A percentile compares a stretch with the other conserved stretches of the same genome.
These are phyloP conservation scores for Ptilorrhoa leucosticta DNA, from an alignment of 2,113 vertebrate genomes.

Conservation along the genomic window DNA sequence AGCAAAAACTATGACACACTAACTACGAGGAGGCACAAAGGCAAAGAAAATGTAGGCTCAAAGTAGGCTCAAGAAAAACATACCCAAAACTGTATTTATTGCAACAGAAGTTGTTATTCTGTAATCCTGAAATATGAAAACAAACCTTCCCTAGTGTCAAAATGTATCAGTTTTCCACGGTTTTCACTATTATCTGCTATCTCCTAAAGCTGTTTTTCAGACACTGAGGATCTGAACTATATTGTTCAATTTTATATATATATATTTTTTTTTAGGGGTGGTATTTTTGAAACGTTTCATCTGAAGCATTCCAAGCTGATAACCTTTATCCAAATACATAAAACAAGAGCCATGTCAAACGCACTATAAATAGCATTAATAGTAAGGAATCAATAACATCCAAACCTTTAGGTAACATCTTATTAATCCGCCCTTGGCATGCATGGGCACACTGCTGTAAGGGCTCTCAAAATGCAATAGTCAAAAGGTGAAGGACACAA, in stretches of 20 bases:
- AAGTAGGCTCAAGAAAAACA: neutral
- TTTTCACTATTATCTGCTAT: neutral
- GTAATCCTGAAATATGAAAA: constrained; percentile 24
- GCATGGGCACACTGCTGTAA: neutral
- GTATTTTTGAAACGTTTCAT: neutral
- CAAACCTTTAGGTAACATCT: constrained; percentile 48
- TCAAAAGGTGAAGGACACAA: constrained; percentile 38
- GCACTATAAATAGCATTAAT: constrained; percentile 35
- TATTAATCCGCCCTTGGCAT: constrained; percentile 19
- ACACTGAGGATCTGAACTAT: neutral
- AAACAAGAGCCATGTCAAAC: neutral
- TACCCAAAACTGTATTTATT: neutral
- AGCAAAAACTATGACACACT: constrained; percentile 38
- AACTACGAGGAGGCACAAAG: constrained; percentile 10
- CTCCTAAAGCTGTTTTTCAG: neutral
- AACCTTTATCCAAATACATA: constrained; percentile 34
- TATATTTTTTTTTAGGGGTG: neutral
- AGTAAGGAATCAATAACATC: constrained; percentile 55
- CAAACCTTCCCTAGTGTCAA: neutral
- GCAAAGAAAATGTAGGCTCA: neutral
- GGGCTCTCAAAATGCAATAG: neutral
- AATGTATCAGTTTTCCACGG: neutral
- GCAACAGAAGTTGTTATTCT: neutral
- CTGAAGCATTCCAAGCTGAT: neutral
- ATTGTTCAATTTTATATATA: neutral